Conservation (phyloP, 2,888 invertebrate species). For the Epicampocera succincta region DNA sequence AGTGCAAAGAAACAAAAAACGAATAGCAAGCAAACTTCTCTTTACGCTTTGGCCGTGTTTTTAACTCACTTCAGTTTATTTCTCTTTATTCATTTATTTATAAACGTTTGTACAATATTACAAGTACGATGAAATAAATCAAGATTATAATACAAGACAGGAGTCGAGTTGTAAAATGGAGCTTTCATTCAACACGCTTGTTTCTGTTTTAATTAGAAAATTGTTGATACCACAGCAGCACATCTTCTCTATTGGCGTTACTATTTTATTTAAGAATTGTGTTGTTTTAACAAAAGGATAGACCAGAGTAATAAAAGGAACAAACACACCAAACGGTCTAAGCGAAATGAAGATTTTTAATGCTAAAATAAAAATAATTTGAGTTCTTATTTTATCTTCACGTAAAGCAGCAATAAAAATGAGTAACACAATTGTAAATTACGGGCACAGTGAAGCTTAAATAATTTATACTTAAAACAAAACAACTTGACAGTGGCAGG, state of each 20-base stretch:
- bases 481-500: conserved; percentile 24
- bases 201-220: conserved; percentile 73
- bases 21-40: not conserved
- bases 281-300: conserved; percentile 19
- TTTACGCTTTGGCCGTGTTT: conserved; percentile 15
- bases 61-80: conserved; percentile 9
- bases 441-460: conserved; percentile 43
- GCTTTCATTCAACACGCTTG: conserved; percentile 71
- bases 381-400: conserved; percentile 41
- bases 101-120: conserved; percentile 56
- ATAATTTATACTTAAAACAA: conserved; percentile 41
- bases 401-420: conserved; percentile 45
- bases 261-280: conserved; percentile 28
- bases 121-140: conserved; percentile 74
- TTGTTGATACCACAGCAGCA: conserved; percentile 64
- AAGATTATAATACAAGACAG: conserved; percentile 74
- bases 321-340: conserved; percentile 31
- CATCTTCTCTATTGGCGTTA: conserved; percentile 10
- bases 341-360: conserved; percentile 38
- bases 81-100: conserved; percentile 44
- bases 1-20: conserved; percentile 3
- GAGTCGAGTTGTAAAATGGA: conserved; percentile 69
- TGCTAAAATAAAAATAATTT: conserved; percentile 42
- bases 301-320: not conserved
- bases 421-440: conserved; percentile 51